Conservation (phyloP, 2,888 invertebrate species). For the Dynastes grantii region DNA sequence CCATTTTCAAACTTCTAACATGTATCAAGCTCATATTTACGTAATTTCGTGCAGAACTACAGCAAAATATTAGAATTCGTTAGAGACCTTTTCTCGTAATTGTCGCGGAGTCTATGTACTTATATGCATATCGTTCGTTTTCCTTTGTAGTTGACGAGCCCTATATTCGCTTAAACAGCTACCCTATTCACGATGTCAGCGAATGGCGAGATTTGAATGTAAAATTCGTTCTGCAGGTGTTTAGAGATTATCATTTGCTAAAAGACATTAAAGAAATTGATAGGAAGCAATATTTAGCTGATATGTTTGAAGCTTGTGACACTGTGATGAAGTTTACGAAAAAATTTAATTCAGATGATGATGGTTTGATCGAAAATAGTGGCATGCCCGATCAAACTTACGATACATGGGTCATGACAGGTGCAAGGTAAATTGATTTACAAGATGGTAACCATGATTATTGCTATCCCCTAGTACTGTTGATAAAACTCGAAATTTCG, state of each 20-base stretch:
- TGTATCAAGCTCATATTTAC: no score
- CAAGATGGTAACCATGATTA: no score
- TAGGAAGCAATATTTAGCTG: slow-evolving; percentile 72
- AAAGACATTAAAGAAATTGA: slow-evolving; percentile 67
- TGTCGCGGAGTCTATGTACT: no score
- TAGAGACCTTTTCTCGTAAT: no score
- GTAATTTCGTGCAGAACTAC: no score
- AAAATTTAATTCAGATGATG: slow-evolving; percentile 85
- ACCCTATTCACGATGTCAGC: slow-evolving; percentile 92
- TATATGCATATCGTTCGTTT: no score
- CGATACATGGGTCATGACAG: slow-evolving; percentile 94
- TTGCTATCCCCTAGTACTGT: no score
- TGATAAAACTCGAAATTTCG: no score
- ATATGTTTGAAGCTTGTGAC: slow-evolving; percentile 78
- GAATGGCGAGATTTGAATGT: slow-evolving; percentile 95
- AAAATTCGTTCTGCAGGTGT: slow-evolving; percentile 92
- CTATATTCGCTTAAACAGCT: slow-evolving; percentile 87
- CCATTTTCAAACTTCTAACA: no score
- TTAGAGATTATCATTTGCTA: slow-evolving; percentile 83
- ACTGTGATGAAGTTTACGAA: slow-evolving; percentile 78
- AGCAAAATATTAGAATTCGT: no score
- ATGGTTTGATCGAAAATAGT: slow-evolving; percentile 93
- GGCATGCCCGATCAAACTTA: slow-evolving; percentile 93
- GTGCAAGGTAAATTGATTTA: slow-evolving; percentile 79
- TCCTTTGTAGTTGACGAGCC: slow-evolving; percentile 82